Percentiles rank a stretch among this genome's conserved stretches.
These are phyloP conservation scores for Leuciscus waleckii DNA, from an alignment of 2,797 vertebrate genomes.

Conservation along the genomic window DNA sequence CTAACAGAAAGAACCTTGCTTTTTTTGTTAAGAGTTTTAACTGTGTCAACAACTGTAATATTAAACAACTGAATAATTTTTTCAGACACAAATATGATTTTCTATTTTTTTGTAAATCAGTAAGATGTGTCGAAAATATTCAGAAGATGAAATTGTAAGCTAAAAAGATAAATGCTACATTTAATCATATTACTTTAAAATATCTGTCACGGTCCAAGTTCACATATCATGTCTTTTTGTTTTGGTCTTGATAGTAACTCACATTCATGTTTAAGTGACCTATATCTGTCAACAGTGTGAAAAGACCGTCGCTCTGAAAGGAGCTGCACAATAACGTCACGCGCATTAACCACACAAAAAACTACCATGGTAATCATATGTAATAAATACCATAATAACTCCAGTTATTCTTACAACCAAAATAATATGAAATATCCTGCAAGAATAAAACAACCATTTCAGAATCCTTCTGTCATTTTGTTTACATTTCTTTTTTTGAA, in stretches of 20 bases:
- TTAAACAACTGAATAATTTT: not conserved
- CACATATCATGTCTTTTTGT: not conserved
- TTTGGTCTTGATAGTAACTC: constrained; percentile 27
- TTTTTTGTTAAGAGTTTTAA: constrained; percentile 11
- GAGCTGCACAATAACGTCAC: constrained; percentile 13
- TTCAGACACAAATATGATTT: not conserved
- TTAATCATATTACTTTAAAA: constrained; percentile 26
- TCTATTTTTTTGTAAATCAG: not conserved
- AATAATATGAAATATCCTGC: not conserved
- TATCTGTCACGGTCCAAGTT: constrained; percentile 61
- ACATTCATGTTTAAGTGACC: constrained; percentile 35
- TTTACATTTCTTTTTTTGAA: not conserved
- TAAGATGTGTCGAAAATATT: constrained; percentile 75
- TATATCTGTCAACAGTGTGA: constrained; percentile 36
- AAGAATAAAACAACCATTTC: not conserved
- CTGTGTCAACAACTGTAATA: not conserved
- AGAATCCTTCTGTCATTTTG: not conserved
- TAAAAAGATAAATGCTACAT: constrained; percentile 65
- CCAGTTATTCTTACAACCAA: not conserved
- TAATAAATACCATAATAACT: constrained; percentile 1
- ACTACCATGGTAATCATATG: not conserved
- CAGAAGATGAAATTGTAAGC: constrained; percentile 70
- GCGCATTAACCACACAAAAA: not conserved
- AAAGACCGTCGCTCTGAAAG: constrained; percentile 7
- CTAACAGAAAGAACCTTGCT: constrained; percentile 22